These are phyloP conservation scores for Pholis gunnellus DNA, from an alignment of 2,113 vertebrate genomes.

Conservation along the genomic window DNA sequence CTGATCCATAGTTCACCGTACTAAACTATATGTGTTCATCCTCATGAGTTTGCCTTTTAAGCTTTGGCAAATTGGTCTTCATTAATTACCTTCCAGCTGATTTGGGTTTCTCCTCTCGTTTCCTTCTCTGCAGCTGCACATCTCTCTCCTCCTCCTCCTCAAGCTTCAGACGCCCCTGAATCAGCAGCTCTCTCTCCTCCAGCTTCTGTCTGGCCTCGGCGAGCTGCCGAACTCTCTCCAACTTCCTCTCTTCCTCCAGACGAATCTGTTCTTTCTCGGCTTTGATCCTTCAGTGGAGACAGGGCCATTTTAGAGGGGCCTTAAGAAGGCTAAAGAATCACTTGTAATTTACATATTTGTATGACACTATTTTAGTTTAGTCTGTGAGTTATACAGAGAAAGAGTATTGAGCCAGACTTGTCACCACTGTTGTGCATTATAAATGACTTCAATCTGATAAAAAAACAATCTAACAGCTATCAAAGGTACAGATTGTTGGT, in stretches of 20 bases:
- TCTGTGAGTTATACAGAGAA: background rate
- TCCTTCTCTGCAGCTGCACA: conserved; percentile 56
- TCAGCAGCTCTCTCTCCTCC: conserved; percentile 75
- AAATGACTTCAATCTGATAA: background rate
- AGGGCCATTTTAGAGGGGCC: background rate
- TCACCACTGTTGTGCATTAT: background rate
- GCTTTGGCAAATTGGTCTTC: background rate
- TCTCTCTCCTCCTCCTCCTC: conserved; percentile 74
- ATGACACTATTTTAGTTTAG: background rate
- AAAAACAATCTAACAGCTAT: background rate
- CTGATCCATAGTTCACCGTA: background rate
- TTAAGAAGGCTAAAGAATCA: background rate
- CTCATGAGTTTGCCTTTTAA: background rate
- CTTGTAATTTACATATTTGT: background rate
- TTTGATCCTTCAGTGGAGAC: conserved; percentile 85
- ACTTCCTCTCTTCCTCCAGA: conserved; percentile 81
- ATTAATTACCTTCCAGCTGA: conserved; percentile 56
- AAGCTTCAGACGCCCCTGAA: conserved; percentile 81
- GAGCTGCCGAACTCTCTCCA: conserved; percentile 55
- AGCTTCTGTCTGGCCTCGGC: conserved; percentile 38
- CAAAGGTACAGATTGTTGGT: background rate
- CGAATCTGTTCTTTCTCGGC: conserved; percentile 87
- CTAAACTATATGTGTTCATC: background rate
- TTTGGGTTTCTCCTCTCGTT: conserved; percentile 64
- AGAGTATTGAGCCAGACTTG: background rate